Conservation (phyloP, 1,140 invertebrate genomes). For the Amyelois transitella region DNA sequence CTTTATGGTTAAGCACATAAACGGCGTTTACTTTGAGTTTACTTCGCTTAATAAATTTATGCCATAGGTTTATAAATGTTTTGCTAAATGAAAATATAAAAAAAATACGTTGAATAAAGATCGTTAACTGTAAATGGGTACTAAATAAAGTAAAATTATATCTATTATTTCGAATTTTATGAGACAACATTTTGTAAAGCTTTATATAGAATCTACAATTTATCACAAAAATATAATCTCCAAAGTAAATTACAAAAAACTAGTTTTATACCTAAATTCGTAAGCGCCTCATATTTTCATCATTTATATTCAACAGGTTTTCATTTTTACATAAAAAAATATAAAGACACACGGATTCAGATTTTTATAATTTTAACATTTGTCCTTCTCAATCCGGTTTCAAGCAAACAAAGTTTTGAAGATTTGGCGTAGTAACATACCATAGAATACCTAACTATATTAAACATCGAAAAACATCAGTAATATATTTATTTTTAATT, state of each 20-base stretch:
- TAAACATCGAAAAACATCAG: background rate
- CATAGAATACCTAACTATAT: background rate
- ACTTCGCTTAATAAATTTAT: background rate
- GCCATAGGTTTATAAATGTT: too few relatives aligned
- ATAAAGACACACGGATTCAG: background rate
- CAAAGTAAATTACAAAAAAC: too few relatives aligned
- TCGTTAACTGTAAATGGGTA: too few relatives aligned
- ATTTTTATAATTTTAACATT: background rate
- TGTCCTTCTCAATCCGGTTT: background rate
- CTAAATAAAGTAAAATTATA: too few relatives aligned
- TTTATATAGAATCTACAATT: too few relatives aligned
- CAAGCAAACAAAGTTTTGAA: background rate
- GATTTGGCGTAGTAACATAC: background rate
- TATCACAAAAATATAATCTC: too few relatives aligned
- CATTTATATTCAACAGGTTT: background rate
- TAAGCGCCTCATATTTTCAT: too few relatives aligned
- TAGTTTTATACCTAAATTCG: too few relatives aligned
- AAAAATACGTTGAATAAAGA: too few relatives aligned
- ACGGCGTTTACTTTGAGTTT: conserved; percentile 2
- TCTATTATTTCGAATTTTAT: too few relatives aligned
- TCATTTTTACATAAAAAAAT: background rate
- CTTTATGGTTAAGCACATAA: conserved; percentile 12
- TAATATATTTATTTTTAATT: background rate
- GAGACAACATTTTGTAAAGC: too few relatives aligned
- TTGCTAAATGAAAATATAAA: too few relatives aligned